Conservation (phyloP, 2,888 invertebrate species). For the Anthophora plumipes region DNA sequence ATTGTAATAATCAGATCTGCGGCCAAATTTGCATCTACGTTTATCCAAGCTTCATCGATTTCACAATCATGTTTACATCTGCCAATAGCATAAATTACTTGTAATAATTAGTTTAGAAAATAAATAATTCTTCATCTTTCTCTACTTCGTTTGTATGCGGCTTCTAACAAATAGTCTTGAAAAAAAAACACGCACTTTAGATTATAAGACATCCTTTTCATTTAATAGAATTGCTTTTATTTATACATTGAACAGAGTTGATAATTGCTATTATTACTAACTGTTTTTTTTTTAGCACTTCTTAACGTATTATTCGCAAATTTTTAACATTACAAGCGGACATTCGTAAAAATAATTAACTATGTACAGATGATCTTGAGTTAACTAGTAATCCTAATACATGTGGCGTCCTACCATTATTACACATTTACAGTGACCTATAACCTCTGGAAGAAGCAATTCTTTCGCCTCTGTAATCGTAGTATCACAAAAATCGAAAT, state of each 20-base stretch:
- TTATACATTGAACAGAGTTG: slow-evolving; percentile 67
- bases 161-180: slow-evolving; percentile 6
- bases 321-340: slow-evolving; percentile 65
- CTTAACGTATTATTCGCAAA: slow-evolving; percentile 57
- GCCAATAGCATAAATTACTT: slow-evolving; percentile 47
- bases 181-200: slow-evolving; percentile 5
- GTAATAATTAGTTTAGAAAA: slow-evolving; percentile 54
- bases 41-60: slow-evolving; percentile 32
- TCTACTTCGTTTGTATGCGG: slow-evolving; percentile 22
- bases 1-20: slow-evolving; percentile 46
- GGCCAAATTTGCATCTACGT: slow-evolving; percentile 19
- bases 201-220: slow-evolving; percentile 41
- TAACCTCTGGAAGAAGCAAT: slow-evolving; percentile 64
- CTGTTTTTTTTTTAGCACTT: slow-evolving; percentile 59
- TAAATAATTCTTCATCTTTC: slow-evolving; percentile 51
- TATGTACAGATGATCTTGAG: slow-evolving; percentile 72
- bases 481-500: slow-evolving; percentile 40
- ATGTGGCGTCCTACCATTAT: slow-evolving; percentile 62
- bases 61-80: slow-evolving; percentile 50
- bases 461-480: slow-evolving; percentile 34
- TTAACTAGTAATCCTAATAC: slow-evolving; percentile 64
- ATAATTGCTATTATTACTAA: slow-evolving; percentile 65
- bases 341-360: slow-evolving; percentile 69
- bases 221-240: slow-evolving; percentile 67
- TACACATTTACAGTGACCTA: slow-evolving; percentile 71